Percentiles rank a stretch among this genome's conserved stretches.
Evolutionary conservation across 2,113 vertebrate species (phyloP).

Genomic region (Ceyx margarethae): DNA sequence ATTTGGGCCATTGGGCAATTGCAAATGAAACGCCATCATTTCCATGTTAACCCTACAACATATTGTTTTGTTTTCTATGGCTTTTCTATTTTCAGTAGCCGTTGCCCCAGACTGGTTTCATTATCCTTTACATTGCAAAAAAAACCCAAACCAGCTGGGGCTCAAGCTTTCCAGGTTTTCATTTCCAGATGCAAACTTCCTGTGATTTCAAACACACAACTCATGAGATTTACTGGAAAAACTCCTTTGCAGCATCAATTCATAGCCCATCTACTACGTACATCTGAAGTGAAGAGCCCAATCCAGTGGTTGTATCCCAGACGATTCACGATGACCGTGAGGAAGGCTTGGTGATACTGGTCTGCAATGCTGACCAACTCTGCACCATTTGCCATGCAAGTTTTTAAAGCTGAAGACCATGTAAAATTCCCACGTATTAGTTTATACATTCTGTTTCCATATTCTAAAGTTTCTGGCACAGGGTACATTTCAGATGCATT

Average conservation of each 20-base stretch:
- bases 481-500: constrained; percentile 74
- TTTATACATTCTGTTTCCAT: constrained; percentile 85
- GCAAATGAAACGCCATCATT: not conserved
- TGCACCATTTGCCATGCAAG: constrained; percentile 77
- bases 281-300: constrained; percentile 85
- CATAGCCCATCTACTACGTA: constrained; percentile 68
- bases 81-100: not conserved
- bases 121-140: not conserved
- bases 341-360: constrained; percentile 91
- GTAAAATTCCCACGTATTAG: constrained; percentile 88
- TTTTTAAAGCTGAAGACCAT: constrained; percentile 86
- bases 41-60: not conserved
- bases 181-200: not conserved
- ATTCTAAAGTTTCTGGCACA: constrained; percentile 81
- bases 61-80: not conserved
- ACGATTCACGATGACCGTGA: constrained; percentile 85
- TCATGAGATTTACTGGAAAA: not conserved
- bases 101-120: not conserved
- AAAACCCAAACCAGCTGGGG: not conserved
- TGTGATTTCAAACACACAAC: not conserved
- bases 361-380: constrained; percentile 89
- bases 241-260: not conserved
- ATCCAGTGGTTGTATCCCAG: constrained; percentile 88
- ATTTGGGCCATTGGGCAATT: not conserved
- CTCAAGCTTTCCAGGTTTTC: not conserved